Conservation (phyloP, 2,888 invertebrate genomes). For the Melieria omissa region DNA sequence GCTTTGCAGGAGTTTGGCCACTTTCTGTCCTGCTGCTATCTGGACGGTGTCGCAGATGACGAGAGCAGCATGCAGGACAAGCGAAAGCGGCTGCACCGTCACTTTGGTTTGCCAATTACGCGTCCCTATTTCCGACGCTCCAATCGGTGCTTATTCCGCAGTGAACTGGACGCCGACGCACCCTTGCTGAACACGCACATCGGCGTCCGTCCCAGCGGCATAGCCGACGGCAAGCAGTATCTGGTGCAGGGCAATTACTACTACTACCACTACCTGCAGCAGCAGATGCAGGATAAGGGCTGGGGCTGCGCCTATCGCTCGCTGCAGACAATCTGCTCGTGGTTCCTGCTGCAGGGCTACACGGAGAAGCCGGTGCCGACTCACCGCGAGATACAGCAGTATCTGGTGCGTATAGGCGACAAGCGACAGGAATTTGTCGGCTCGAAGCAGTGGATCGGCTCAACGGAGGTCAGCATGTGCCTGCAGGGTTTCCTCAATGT, state of each 20-base stretch:
- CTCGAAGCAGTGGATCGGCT: conserved; percentile 97
- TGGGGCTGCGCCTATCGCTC: conserved; percentile 99
- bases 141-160: conserved; percentile 73
- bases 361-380: conserved; percentile 80
- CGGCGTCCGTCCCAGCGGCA: conserved; percentile 62
- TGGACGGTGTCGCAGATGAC: conserved; percentile 75
- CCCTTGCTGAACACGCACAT: conserved; percentile 82
- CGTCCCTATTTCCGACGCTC: conserved; percentile 81
- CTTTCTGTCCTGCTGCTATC: conserved; percentile 80
- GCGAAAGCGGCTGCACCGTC: conserved; percentile 77
- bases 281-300: conserved; percentile 93
- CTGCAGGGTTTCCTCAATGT: conserved; percentile 83
- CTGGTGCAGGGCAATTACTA: conserved; percentile 86
- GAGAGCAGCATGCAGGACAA: conserved; percentile 72
- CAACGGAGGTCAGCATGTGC: conserved; percentile 95
- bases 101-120: conserved; percentile 75
- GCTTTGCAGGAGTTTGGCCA: conserved; percentile 73
- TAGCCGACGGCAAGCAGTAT: conserved; percentile 68
- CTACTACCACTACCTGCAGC: conserved; percentile 98
- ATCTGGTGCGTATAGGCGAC: conserved; percentile 93
- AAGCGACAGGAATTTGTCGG: conserved; percentile 88
- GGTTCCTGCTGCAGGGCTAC: conserved; percentile 93
- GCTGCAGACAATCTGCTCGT: conserved; percentile 94
- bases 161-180: conserved; percentile 64
- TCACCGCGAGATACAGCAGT: conserved; percentile 90